phyloP scores from a whole-genome alignment of 2,797 vertebrate species.

The Nyctalus aviator region DNA sequence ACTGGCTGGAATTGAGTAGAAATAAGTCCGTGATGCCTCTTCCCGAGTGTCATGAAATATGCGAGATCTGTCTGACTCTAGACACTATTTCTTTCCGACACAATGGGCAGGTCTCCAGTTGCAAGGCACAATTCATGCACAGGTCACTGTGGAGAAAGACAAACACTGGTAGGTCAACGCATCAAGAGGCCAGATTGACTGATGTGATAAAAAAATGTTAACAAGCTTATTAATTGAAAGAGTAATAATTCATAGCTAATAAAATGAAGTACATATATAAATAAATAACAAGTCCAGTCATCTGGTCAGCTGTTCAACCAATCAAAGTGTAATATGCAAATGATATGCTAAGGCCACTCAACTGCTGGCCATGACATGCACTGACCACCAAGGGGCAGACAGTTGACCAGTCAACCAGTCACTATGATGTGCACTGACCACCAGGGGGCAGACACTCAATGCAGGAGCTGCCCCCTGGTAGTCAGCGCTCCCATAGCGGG shows the following conservation, averaged over 20 bases:
- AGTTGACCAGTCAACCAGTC: too few relatives aligned
- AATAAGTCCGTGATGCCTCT: constrained; percentile 83
- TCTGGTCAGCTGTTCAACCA: too few relatives aligned
- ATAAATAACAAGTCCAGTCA: too few relatives aligned
- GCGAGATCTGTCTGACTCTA: constrained; percentile 98
- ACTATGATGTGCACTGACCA: too few relatives aligned
- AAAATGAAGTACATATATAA: not conserved
- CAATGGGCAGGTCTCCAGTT: constrained; percentile 98
- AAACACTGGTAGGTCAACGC: constrained; percentile 23
- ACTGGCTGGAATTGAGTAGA: constrained; percentile 84
- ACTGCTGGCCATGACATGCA: too few relatives aligned
- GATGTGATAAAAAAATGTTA: not conserved
- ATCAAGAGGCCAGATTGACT: constrained; percentile 5
- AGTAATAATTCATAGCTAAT: not conserved
- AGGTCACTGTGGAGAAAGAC: constrained; percentile 91
- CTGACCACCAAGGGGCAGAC: too few relatives aligned
- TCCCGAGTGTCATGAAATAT: constrained; percentile 96
- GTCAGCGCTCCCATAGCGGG: too few relatives aligned
- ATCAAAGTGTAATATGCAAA: too few relatives aligned
- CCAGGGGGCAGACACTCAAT: too few relatives aligned
- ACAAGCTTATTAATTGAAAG: not conserved
- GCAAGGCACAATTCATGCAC: constrained; percentile 99
- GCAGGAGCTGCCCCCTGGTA: too few relatives aligned
- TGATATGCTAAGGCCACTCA: too few relatives aligned
- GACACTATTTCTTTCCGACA: constrained; percentile 99